phyloP scores from a whole-genome alignment of 30 jellyfish, hydroid and myxozoan genomes.

The Haliclystus octoradiatus region DNA sequence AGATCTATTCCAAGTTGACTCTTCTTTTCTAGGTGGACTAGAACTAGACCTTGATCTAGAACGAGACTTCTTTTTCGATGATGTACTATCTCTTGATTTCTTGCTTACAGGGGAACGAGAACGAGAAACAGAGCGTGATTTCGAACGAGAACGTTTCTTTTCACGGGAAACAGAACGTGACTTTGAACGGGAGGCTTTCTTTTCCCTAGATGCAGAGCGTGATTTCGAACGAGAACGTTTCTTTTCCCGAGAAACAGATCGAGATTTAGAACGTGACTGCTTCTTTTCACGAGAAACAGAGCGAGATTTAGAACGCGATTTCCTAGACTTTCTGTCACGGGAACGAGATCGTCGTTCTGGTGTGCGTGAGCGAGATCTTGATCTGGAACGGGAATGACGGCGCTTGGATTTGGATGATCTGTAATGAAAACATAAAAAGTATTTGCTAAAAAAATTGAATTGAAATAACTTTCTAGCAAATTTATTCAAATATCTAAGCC shows the following conservation, averaged over 20 bases:
- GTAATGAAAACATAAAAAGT: too few species aligned
- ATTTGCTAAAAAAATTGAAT: too few species aligned
- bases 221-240: slow-evolving; percentile 15
- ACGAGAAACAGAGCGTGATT: slow-evolving; percentile 1
- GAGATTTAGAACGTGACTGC: background rate
- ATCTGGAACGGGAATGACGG: slow-evolving; percentile 15
- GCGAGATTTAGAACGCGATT: background rate
- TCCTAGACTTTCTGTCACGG: background rate
- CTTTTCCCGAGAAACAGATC: slow-evolving; percentile 8
- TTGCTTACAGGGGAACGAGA: slow-evolving; percentile 4
- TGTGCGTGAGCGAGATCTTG: slow-evolving; percentile 2
- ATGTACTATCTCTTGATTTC: background rate
- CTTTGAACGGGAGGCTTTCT: background rate
- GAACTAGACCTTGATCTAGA: slow-evolving; percentile 52
- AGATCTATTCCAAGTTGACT: too few species aligned
- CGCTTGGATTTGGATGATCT: background rate
- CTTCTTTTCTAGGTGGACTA: too few species aligned
- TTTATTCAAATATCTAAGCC: too few species aligned
- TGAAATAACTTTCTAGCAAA: too few species aligned
- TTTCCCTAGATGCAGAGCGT: background rate
- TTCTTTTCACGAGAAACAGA: background rate
- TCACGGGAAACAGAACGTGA: slow-evolving; percentile 1
- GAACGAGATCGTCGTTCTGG: background rate
- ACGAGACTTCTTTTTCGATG: slow-evolving; percentile 21
- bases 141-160: slow-evolving; percentile 16